Evolutionary conservation across 2,113 vertebrate species (phyloP), one percentile per base, ranked within the genome.

Genomic region (Siniperca knerii): DNA sequence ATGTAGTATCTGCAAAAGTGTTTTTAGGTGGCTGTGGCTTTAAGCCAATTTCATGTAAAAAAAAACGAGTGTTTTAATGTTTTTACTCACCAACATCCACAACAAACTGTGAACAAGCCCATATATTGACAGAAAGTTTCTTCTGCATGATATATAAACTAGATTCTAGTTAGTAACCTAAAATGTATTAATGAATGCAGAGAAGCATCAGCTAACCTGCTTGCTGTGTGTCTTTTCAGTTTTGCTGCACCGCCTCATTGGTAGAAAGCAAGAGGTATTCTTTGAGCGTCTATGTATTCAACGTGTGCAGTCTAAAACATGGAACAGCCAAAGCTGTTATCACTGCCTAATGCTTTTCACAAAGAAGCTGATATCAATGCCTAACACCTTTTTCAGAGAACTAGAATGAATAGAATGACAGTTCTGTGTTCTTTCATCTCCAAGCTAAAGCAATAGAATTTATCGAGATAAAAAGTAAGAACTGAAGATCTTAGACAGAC

Each of bases 261-360:
- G 57, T 83, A 71, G 89, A 86, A 88, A 93, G 83, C 81, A 61
- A 23, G 67, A 87, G 74, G 65, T 67, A 83, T 91, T 89, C 70
- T 81, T 86, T 76, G 60, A 75, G 86, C 73, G 55, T 84, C 72
- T 48, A 78, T 72, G 85, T 50, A 73, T 79, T 89, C 92, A 82
- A 90, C 85, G 92, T 92, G 93, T 89, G 91, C 86, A 89, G 88
- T 94, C 92, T 82, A 77, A 79, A 16, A 82, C 89, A 71, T 88
- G 77, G 21, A 85, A 73, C 78, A 82, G 90, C 91, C 88, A 92
- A 92, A 91, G 83, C 84, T 52, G 72, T 79, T 85, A 87, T 84
- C 82, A 13, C 72, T 79, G 75, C 68, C 71, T 90, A 88, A 93
- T 87, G 88, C 89, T 89, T 89, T 87, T 86, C 84, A 76, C 64